Percentiles rank a stretch among this genome's conserved stretches.
Conservation (phyloP, 2,888 invertebrate genomes). For the Phengaris alcon region DNA sequence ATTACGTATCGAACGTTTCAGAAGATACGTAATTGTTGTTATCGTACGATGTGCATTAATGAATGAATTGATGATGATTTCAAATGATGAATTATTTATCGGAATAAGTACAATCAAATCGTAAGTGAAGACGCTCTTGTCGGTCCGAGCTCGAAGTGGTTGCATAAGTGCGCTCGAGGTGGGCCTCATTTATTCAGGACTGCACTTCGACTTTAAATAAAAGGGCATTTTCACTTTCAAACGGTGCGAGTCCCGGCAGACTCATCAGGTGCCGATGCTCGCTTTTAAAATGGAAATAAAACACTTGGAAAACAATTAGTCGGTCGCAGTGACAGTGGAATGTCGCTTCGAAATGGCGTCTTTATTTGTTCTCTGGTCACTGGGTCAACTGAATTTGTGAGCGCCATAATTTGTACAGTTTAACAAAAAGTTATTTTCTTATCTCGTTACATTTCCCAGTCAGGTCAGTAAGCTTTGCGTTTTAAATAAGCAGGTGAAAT, state of each 20-base stretch:
- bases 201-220: conserved; percentile 28
- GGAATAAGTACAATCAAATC: neutral
- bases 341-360: neutral
- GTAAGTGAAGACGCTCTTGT: neutral
- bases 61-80: neutral
- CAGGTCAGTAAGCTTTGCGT: neutral
- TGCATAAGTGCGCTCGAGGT: neutral
- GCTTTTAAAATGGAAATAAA: conserved; percentile 15
- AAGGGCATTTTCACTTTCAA: conserved; percentile 31
- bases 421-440: neutral
- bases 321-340: conserved; percentile 11
- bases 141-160: neutral
- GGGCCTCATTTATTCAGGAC: conserved; percentile 15
- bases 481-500: neutral
- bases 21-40: too few relatives aligned
- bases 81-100: neutral
- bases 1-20: too few relatives aligned
- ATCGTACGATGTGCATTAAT: neutral
- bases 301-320: conserved; percentile 17
- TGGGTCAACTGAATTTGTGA: neutral
- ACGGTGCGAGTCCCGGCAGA: conserved; percentile 5
- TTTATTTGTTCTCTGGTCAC: conserved; percentile 4
- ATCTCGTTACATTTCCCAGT: neutral
- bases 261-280: conserved; percentile 1
- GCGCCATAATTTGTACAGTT: neutral